Evolutionary conservation across 2,113 vertebrate genomes (phyloP).

Genomic region (Saguinus imperator): DNA sequence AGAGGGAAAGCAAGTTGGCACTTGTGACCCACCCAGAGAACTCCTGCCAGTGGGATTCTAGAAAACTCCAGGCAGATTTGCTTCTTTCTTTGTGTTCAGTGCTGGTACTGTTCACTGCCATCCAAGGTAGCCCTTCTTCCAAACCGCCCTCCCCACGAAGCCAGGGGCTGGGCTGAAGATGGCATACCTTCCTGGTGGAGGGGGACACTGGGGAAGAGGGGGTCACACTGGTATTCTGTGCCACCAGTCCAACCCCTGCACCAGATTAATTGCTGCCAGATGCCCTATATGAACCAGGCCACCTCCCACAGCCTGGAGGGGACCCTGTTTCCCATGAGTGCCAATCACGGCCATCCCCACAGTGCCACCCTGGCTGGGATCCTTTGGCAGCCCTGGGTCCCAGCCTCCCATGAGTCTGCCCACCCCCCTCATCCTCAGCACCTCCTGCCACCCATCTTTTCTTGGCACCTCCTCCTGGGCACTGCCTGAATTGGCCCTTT

Average conservation of each 20-base stretch:
- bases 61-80: no score
- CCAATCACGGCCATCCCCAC: slow-evolving; percentile 85
- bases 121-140: not conserved
- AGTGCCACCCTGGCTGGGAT: slow-evolving; percentile 60
- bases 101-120: not conserved
- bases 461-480: not conserved
- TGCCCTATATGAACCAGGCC: slow-evolving; percentile 90
- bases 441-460: accelerated
- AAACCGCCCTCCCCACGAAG: not conserved
- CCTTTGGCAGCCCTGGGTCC: not conserved
- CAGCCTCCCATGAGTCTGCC: not conserved
- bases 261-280: slow-evolving; percentile 84
- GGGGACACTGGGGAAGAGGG: no score
- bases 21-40: no score
- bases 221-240: no score
- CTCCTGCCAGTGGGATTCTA: no score
- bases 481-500: no score
- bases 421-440: accelerated
- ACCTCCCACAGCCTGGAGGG: slow-evolving; percentile 84
- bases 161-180: no score
- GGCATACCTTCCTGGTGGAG: no score
- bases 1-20: no score
- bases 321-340: slow-evolving; percentile 82
- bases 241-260: no score
- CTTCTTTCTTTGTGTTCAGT: no score